Evolutionary conservation across 2,797 vertebrate genomes (phyloP), one percentile per base, ranked within the genome.

Genomic region (Aphelocoma californica): DNA sequence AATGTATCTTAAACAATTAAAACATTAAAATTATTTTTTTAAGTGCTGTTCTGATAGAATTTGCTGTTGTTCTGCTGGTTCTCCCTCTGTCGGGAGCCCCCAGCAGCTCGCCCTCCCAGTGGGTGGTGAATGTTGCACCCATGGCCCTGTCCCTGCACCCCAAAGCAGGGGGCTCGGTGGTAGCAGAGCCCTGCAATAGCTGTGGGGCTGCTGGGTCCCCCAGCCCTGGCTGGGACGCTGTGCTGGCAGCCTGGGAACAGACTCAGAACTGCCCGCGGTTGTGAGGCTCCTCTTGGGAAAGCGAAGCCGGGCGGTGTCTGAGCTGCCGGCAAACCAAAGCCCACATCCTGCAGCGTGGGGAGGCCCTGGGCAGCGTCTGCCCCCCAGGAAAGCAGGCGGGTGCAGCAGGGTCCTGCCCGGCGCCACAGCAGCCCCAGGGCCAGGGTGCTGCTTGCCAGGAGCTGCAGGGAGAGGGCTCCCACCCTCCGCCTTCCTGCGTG

Each of bases 21-120:
- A 83, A 66, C 47, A 96, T 90, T 93, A 81, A 95, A 93, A 36
- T 75, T 94, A 94, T 93, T 95, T 97, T 95, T 89, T 53, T 86
- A 94, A 89, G 74, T 21, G 53, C 66, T 87, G 29, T 67, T 67
- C 53, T 24, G 29, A 3, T n/a, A 14, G 44, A 84, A 56, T 40
- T 48, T 85, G 72, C 9, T 88, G 73, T 91, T 13, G 3, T 48
- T 58, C 7, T 87, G 62, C 60, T 77, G 18, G 34, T 44, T 73
- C 40, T 73, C 23, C 65, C 48, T 45, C 20, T 1, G 0, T 4
- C 11, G 32, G 40, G 69, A 86, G 20, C 34, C 42, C 14, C 32
- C 18, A 4, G 31, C 70, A 48, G n/a, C 45, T 74, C 23, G 48
- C 10, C 72, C 24, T 89, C 34, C 26, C 44, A 1, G 20, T 1